Evolutionary conservation across 1,140 invertebrate species (phyloP), one percentile per base, ranked within the genome.

Genomic region (Tetraneura akinire): DNA sequence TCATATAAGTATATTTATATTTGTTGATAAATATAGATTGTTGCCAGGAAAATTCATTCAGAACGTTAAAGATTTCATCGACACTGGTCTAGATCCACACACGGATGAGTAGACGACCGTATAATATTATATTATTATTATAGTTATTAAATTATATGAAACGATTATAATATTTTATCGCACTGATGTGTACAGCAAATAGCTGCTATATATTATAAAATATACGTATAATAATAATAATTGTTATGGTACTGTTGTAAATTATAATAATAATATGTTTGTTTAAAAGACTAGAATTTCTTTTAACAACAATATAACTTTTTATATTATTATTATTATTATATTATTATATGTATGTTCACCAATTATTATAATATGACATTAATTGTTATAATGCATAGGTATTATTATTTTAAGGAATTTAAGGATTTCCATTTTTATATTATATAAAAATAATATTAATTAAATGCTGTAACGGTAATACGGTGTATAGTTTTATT

Each of bases 21-120:
- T n/a, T 74, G 60, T 76, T 80, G 16, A 82, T 37, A n/a, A n/a
- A n/a, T 83, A 21, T 81, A 84, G 83, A 76, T 78, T 84, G 55
- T 53, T 84, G 26, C 83, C 83, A 0, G 81, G 81, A 14, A 84
- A 84, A 78, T 82, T 84, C 23, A 81, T 83, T 57, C 82, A 84
- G 47, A 80, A 82, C 9, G 73, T 82, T 10, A 82, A 82, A 57
- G 83, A 84, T 80, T 84, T 84, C 78, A 71, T 84, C n/a, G 83
- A 84, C 74, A 84, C 83, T 5, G 83, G 83, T 37, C 57, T 84
- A 21, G 83, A 84, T 73, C 82, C 83, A 18, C 74, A 78, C 21
- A 78, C 74, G 6, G 74, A 78, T 23, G 74, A 78, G 9, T 78
- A 60, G 32, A n/a, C n/a, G n/a, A n/a, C n/a, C n/a, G n/a, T n/a